phyloP scores from a whole-genome alignment of 2,113 vertebrate species.

The Lethenteron reissneri region DNA sequence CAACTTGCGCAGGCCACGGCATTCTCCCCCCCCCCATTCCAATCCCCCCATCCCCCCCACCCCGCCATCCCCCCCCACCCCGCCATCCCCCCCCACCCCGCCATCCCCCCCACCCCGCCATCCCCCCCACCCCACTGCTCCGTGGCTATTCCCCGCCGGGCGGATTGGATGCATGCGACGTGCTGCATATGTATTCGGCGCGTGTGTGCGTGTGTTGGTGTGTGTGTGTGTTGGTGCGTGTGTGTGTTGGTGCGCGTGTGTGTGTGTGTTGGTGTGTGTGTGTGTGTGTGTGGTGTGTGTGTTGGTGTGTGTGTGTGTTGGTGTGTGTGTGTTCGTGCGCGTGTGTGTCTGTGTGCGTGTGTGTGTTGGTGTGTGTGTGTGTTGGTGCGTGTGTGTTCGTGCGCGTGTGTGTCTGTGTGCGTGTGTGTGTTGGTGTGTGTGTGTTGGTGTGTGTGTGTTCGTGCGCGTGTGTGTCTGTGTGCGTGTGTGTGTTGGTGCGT shows the following conservation, averaged over 20 bases:
- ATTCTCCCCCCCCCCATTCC: no score
- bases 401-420: no score
- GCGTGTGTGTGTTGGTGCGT: not conserved
- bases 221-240: not conserved
- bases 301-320: not conserved
- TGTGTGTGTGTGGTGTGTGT: not conserved
- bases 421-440: not conserved
- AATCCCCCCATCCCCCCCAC: no score
- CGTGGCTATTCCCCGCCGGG: no score
- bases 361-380: not conserved
- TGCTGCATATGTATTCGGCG: not conserved
- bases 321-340: not conserved
- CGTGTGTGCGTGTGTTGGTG: not conserved
- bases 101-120: no score
- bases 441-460: not conserved
- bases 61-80: no score
- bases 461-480: not conserved
- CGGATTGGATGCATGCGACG: not conserved
- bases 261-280: not conserved
- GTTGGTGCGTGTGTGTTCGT: not conserved
- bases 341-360: not conserved
- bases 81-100: no score
- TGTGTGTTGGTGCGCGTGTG: not conserved
- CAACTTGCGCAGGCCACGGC: no score
- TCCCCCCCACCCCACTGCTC: no score